Percentiles rank a stretch among this genome's conserved stretches.
These are phyloP conservation scores for Marisa cornuarietis DNA, from an alignment of 1,140 invertebrate species.

Conservation along the genomic window DNA sequence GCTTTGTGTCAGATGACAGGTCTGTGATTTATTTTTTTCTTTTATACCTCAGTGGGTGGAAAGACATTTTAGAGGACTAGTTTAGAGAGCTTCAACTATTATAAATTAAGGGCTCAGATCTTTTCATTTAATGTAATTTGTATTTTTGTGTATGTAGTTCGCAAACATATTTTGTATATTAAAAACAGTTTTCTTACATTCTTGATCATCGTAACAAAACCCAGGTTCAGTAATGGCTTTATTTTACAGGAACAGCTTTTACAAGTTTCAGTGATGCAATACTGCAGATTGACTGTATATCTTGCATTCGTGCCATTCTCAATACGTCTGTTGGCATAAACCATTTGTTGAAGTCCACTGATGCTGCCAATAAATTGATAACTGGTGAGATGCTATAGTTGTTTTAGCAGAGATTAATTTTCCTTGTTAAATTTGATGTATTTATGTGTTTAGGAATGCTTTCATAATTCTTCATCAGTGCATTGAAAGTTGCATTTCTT, in stretches of 20 bases:
- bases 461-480: background rate
- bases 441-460: background rate
- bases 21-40: too few species aligned
- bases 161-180: too few species aligned
- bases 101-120: too few species aligned
- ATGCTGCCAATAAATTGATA: slow-evolving; percentile 39
- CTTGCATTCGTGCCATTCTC: slow-evolving; percentile 46
- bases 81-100: too few species aligned
- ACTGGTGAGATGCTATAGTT: slow-evolving; percentile 32
- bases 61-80: too few species aligned
- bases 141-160: too few species aligned
- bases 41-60: too few species aligned
- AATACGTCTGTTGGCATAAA: slow-evolving; percentile 44
- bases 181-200: too few species aligned
- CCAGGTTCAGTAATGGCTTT: background rate
- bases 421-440: background rate
- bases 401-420: too few species aligned
- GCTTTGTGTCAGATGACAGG: slow-evolving; percentile 47
- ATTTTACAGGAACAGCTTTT: slow-evolving; percentile 31
- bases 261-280: slow-evolving; percentile 54
- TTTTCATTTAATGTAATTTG: too few species aligned
- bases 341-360: slow-evolving; percentile 27
- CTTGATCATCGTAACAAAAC: too few species aligned
- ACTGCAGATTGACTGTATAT: slow-evolving; percentile 49
- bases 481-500: background rate